These are phyloP conservation scores for Eledona agricola DNA, from an alignment of 2,888 invertebrate genomes.

Conservation along the genomic window DNA sequence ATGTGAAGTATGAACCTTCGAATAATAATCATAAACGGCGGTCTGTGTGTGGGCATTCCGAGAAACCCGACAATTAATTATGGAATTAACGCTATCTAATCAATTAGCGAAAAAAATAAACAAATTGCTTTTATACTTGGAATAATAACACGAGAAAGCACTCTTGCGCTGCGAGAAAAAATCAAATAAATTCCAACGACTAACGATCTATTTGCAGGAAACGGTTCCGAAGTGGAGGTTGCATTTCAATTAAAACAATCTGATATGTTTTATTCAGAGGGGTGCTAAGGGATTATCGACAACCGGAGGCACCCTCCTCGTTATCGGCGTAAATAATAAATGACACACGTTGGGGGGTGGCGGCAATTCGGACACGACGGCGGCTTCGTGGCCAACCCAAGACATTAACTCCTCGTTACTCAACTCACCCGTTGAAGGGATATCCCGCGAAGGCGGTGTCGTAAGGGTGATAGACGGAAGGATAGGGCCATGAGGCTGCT, in stretches of 20 bases:
- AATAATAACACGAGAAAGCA: slow-evolving; percentile 35
- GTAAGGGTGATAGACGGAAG: slow-evolving; percentile 92
- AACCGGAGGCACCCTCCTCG: slow-evolving; percentile 53
- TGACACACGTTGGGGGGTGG: slow-evolving; percentile 42
- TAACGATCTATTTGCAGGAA: slow-evolving; percentile 4
- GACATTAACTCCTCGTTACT: slow-evolving; percentile 41
- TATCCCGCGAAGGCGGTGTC: slow-evolving; percentile 93
- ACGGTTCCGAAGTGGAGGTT: slow-evolving; percentile 39
- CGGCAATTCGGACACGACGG: slow-evolving; percentile 30
- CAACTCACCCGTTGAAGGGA: slow-evolving; percentile 93
- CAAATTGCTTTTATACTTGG: slow-evolving; percentile 37
- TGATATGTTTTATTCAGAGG: slow-evolving; percentile 53
- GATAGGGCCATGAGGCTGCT: slow-evolving; percentile 89
- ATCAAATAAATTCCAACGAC: slow-evolving; percentile 9
- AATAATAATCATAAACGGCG: slow-evolving; percentile 26
- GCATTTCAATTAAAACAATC: slow-evolving; percentile 48
- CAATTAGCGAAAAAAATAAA: slow-evolving; percentile 34
- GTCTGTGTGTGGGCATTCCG: slow-evolving; percentile 49
- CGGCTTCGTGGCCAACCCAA: slow-evolving; percentile 42
- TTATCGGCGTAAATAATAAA: slow-evolving; percentile 57
- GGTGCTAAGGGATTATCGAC: slow-evolving; percentile 46
- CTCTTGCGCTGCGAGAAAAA: slow-evolving; percentile 7
- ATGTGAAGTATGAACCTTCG: slow-evolving; percentile 13
- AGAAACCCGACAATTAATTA: slow-evolving; percentile 50
- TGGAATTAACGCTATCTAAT: slow-evolving; percentile 49